A percentile compares a stretch with the other conserved stretches of the same genome.
Conservation (phyloP, 2,888 invertebrate species). For the Sepioteuthis lessoniana region DNA sequence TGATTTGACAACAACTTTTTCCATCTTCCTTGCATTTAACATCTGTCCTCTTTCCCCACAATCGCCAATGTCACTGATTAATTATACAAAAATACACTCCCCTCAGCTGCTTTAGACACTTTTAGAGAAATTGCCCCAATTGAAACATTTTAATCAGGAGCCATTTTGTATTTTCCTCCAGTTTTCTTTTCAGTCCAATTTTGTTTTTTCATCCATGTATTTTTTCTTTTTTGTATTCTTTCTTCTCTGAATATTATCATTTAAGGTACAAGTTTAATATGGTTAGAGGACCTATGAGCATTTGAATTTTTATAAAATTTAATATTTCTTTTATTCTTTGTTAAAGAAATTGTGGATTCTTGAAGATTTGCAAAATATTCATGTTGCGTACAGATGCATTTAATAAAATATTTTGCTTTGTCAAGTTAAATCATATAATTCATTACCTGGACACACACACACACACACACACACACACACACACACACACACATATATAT, state of each 20-base stretch:
- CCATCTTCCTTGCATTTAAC: not conserved
- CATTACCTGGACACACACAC: not conserved
- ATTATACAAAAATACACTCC: not conserved
- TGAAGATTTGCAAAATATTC: not conserved
- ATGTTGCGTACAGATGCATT: not conserved
- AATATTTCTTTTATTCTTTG: not conserved
- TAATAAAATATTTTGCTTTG: not conserved
- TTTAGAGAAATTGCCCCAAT: not conserved
- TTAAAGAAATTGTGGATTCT: not conserved
- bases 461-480: too few species aligned
- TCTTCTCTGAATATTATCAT: not conserved
- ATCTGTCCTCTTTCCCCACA: not conserved
- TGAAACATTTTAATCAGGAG: constrained; percentile 11
- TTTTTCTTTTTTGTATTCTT: not conserved
- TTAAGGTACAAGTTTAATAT: not conserved
- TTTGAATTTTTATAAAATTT: not conserved
- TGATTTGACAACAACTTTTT: constrained; percentile 1
- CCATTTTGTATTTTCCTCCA: not conserved
- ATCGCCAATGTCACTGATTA: not conserved
- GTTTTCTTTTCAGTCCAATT: not conserved
- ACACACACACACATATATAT: not conserved
- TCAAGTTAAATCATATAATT: constrained; percentile 16
- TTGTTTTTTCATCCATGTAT: too few species aligned
- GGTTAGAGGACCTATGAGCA: not conserved
- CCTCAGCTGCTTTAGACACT: not conserved